Conservation (phyloP, 2,113 vertebrate species). For the Polypterus bichir region DNA sequence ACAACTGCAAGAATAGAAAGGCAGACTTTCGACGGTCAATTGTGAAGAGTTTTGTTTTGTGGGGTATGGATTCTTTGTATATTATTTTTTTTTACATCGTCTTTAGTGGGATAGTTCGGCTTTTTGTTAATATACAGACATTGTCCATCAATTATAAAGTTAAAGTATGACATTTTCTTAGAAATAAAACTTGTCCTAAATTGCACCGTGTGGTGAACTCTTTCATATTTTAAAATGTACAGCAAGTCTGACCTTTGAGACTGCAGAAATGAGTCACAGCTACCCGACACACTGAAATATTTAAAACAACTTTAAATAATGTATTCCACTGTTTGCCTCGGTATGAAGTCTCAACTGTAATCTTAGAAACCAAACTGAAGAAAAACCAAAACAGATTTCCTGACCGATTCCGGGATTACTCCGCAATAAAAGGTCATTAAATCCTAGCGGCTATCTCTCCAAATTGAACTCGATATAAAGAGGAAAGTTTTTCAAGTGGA, state of each 20-base stretch:
- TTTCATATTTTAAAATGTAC: background rate
- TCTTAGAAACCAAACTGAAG: background rate
- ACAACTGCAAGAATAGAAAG: no score
- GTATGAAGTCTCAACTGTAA: background rate
- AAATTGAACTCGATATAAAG: background rate
- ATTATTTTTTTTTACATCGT: no score
- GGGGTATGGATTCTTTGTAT: no score
- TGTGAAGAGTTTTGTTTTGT: no score
- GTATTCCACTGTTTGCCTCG: slow-evolving; percentile 11
- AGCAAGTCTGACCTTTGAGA: background rate
- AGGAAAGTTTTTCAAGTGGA: background rate
- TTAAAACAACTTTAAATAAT: slow-evolving; percentile 20
- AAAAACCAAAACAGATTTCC: no score
- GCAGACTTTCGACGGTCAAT: no score
- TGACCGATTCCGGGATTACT: no score
- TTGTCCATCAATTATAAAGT: no score
- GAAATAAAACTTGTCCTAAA: slow-evolving; percentile 12
- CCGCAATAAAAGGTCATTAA: background rate
- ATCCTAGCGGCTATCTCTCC: background rate
- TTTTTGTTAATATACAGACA: no score
- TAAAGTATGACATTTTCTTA: background rate
- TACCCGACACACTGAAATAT: slow-evolving; percentile 15
- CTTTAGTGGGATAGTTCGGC: no score
- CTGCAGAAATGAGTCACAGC: slow-evolving; percentile 4
- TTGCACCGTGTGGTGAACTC: background rate